Evolutionary conservation across 2,888 invertebrate genomes (phyloP), one percentile per base, ranked within the genome.

Genomic region (Biston betularia): DNA sequence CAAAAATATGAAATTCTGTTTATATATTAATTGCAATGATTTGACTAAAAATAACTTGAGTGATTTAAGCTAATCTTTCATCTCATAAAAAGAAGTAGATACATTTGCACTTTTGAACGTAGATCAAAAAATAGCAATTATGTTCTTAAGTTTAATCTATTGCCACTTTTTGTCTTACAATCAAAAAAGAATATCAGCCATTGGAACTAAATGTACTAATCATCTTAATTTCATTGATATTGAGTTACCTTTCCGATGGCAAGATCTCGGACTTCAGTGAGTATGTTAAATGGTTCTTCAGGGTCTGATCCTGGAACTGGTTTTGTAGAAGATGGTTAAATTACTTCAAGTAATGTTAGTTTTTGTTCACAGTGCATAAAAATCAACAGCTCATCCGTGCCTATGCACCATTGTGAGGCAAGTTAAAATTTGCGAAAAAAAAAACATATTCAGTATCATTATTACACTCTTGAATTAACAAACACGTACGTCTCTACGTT

Each of bases 241-340:
- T 46, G 59, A 60, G 57, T 68, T 79, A 92, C 93, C 89, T 89
- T 93, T 75, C 93, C 93, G 46, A 90, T 89, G 49, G 90, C 75
- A 61, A 70, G 71, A 71, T 92, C 90, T 59, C 92, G 82, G 44
- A 92, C 92, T 75, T 89, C 88, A 6, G 91, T 87, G 15, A 93
- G 78, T 70, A 92, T 87, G 38, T 75, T 69, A 70, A 83, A 89
- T 0, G 93, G 81, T 68, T 92, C 92, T 11, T 93, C 90, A 0
- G 85, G 75, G 61, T 91, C 90, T 6, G 84, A 81, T 67, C 81
- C 89, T 82, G 92, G 90, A 89, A 92, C 93, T 93, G 63, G 69
- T 72, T 64, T 58, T 11, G n/a, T 52, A 44, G 34, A 35, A 64
- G 40, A 5, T 57, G 24, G 34, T 61, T 35, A 63, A 59, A 42